A percentile compares a stretch with the other conserved stretches of the same genome.
phyloP scores from a whole-genome alignment of 1,140 invertebrate species.

The Ridgeia piscesae region DNA sequence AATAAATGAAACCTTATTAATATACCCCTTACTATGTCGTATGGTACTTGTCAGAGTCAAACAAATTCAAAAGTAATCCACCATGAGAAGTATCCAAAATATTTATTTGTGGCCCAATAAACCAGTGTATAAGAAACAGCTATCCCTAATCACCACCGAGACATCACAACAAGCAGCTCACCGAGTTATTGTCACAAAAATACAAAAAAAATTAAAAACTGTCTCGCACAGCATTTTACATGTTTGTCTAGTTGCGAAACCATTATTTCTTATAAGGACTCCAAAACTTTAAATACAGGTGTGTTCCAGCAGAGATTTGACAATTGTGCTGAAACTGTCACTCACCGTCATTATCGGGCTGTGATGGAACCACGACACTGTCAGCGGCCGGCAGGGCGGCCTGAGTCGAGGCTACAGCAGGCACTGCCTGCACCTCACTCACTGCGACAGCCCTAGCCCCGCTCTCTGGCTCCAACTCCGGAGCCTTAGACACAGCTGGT shows the following conservation, averaged over 20 bases:
- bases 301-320: too few relatives aligned
- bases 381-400: not conserved
- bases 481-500: not conserved
- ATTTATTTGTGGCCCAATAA: not conserved
- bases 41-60: not conserved
- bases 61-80: not conserved
- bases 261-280: too few relatives aligned
- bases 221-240: too few relatives aligned
- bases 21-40: not conserved
- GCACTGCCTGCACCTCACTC: not conserved
- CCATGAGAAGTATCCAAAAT: not conserved
- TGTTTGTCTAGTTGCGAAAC: too few relatives aligned
- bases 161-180: too few relatives aligned
- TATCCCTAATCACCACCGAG: too few relatives aligned
- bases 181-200: too few relatives aligned
- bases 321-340: not conserved
- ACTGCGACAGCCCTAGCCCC: not conserved
- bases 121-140: not conserved
- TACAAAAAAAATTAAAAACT: too few relatives aligned
- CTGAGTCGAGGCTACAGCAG: not conserved
- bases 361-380: not conserved
- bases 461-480: not conserved
- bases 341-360: not conserved
- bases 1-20: not conserved
- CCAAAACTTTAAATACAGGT: too few relatives aligned